Conservation (phyloP, 1,140 invertebrate species). For the Notospermus geniculatus region DNA sequence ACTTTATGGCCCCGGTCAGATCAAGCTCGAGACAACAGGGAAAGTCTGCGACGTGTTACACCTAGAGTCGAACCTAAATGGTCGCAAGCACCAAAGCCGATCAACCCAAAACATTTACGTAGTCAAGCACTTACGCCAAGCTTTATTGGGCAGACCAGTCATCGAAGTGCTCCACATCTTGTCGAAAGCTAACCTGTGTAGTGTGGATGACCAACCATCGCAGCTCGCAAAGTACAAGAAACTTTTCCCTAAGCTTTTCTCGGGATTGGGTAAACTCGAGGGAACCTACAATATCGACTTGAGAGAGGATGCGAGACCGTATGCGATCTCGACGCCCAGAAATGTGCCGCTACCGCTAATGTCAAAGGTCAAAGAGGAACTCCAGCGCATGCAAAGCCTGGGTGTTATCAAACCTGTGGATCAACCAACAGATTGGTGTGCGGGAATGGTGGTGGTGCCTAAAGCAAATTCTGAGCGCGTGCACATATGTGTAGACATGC, state of each 20-base stretch:
- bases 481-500: neutral
- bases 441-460: neutral
- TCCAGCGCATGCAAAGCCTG: neutral
- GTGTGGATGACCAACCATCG: neutral
- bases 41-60: neutral
- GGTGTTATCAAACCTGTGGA: constrained; percentile 1
- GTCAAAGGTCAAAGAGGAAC: neutral
- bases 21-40: neutral
- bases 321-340: neutral
- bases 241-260: constrained; percentile 5
- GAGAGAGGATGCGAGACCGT: constrained; percentile 3
- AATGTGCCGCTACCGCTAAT: neutral
- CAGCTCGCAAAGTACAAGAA: constrained; percentile 1
- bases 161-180: constrained; percentile 6
- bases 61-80: neutral
- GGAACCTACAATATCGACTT: neutral
- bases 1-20: neutral
- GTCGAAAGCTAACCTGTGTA: constrained; percentile 1
- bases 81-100: neutral
- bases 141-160: constrained; percentile 1
- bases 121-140: neutral
- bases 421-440: constrained; percentile 5
- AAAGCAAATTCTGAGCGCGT: neutral
- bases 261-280: constrained; percentile 1
- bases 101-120: neutral